phyloP scores from a whole-genome alignment of 37 sponge, comb jelly and placozoan genomes.

The Oopsacas minuta region DNA sequence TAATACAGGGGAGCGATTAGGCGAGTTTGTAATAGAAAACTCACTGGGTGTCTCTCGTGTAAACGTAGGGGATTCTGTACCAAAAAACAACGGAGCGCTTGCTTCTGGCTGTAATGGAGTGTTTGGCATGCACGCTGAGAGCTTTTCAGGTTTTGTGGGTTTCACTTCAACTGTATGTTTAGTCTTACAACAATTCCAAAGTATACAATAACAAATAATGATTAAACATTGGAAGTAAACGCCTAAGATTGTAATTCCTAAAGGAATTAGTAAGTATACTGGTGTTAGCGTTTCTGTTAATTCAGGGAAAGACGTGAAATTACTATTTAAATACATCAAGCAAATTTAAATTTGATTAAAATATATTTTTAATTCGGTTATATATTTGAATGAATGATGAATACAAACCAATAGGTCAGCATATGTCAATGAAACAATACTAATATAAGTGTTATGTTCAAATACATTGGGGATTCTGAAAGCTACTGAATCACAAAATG shows the following conservation, averaged over 20 bases:
- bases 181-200: neutral
- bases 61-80: neutral
- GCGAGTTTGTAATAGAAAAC: neutral
- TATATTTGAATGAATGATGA: too few relatives aligned
- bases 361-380: neutral
- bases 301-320: neutral
- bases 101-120: neutral
- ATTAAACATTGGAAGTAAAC: neutral
- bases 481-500: too few relatives aligned
- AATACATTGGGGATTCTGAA: too few relatives aligned
- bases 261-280: neutral
- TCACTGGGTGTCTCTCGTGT: neutral
- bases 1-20: neutral
- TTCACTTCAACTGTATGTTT: neutral
- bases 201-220: neutral
- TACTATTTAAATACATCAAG: neutral
- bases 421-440: too few relatives aligned
- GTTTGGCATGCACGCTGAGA: neutral
- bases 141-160: neutral
- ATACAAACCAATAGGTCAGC: too few relatives aligned
- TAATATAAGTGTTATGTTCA: too few relatives aligned
- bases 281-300: neutral
- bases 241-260: neutral
- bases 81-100: neutral
- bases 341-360: neutral